Evolutionary conservation across 2,113 vertebrate species (phyloP), one percentile per base, ranked within the genome.

Genomic region (Gallinago paraguaiae): DNA sequence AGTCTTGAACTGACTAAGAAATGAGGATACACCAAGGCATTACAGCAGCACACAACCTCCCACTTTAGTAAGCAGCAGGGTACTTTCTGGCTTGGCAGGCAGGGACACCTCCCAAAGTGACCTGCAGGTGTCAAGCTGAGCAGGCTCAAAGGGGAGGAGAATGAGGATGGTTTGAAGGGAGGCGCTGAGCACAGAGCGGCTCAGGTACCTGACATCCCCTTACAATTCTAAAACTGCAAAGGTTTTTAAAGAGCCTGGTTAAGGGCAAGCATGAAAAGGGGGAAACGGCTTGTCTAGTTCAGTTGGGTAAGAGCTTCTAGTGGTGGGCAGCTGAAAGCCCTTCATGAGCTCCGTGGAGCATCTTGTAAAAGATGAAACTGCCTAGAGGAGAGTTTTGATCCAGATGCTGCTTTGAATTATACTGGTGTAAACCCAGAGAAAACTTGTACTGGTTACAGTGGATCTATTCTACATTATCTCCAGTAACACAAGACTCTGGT

Each of bases 1-100:
- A 80, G 28, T 95, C 95, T 96, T 97, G 96, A 96, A 92, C 79
- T 97, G 96, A 97, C 95, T 95, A 94, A 97, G 93, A 93, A 96
- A 96, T 97, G 97, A 98, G 97, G 97, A 97, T 96, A 97, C 24
- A 76, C 96, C 96, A 97, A 97, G 96, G 96, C 97, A 97, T 97
- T 97, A 97, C 96, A 97, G 86, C 92, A 96, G 94, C 93, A 93
- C 43, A 53, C 83, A 88, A 82, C 57, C 56, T 93, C 83, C n/a
- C 50, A 64, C 71, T 74, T 93, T 33, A 74, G 39, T 85, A 91
- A 93, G 94, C 94, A 92, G 92, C 92, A 92, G 48, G 76, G 60
- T 77, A 75, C 72, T 77, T 90, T 68, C 82, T 59, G 68, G 79
- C 70, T 69, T 61, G 39, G 65, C 13, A 6, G 43, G 82, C 69